phyloP scores from a whole-genome alignment of 2,888 invertebrate genomes.

The Stramonita haemastoma region DNA sequence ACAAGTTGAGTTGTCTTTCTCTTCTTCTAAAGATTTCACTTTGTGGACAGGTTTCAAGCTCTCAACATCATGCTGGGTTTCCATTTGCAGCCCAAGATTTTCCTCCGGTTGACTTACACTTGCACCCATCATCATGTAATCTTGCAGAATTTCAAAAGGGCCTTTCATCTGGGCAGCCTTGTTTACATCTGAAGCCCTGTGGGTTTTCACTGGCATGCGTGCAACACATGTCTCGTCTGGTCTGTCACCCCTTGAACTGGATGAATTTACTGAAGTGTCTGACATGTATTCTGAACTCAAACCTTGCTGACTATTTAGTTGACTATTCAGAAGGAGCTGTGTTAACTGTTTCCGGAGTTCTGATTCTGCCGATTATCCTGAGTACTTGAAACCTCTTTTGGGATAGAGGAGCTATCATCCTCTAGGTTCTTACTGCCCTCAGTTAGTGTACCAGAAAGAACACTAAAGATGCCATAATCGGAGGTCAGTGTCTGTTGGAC shows the following conservation, averaged over 20 bases:
- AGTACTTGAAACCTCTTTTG: background rate
- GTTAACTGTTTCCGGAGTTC: slow-evolving; percentile 7
- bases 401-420: background rate
- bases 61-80: background rate
- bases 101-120: background rate
- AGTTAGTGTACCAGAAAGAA: background rate
- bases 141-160: background rate
- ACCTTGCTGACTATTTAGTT: background rate
- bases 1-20: background rate
- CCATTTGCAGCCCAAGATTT: background rate
- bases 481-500: background rate
- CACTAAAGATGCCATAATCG: no score
- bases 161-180: background rate
- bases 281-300: background rate
- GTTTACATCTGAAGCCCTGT: background rate
- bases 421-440: background rate
- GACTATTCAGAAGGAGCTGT: background rate
- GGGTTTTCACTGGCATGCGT: background rate
- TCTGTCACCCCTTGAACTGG: background rate
- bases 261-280: background rate
- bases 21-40: background rate
- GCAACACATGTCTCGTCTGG: background rate
- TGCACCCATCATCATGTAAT: background rate
- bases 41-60: background rate
- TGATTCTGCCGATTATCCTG: background rate